A percentile compares a stretch with the other conserved stretches of the same genome.
Conservation (phyloP, 2,113 vertebrate genomes). For the Sciurus niger region DNA sequence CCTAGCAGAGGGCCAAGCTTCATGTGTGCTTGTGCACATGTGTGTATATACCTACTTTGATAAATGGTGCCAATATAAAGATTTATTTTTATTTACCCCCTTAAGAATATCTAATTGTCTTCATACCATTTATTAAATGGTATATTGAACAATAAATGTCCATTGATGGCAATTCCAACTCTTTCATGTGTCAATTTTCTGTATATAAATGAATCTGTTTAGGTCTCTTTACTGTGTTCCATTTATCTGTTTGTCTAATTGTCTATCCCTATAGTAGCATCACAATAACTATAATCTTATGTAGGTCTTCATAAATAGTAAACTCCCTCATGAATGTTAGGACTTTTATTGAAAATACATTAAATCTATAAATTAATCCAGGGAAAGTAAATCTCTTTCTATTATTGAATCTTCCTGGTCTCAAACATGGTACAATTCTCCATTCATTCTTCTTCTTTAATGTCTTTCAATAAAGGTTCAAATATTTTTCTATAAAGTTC, state of each 20-base stretch:
- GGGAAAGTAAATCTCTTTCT: background rate
- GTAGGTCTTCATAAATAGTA: background rate
- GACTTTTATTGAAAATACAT: background rate
- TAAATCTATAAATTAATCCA: background rate
- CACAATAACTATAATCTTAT: background rate
- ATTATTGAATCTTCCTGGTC: background rate
- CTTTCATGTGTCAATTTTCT: background rate
- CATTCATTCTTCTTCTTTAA: background rate
- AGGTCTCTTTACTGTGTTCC: background rate
- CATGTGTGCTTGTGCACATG: background rate
- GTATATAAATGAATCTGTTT: background rate
- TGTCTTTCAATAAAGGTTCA: background rate
- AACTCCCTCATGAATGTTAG: background rate
- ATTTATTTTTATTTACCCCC: constrained; percentile 10
- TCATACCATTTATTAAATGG: background rate
- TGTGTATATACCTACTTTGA: background rate
- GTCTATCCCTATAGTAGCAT: background rate
- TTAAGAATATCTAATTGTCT: background rate
- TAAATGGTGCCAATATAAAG: background rate
- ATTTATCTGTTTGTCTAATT: background rate
- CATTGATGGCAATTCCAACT: background rate
- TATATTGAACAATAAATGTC: background rate
- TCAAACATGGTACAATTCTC: background rate
- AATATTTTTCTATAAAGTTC: background rate
- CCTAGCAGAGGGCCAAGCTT: background rate